Percentiles rank a stretch among this genome's conserved stretches.
Evolutionary conservation across 2,797 vertebrate genomes (phyloP).

Genomic region (Helostoma temminkii): DNA sequence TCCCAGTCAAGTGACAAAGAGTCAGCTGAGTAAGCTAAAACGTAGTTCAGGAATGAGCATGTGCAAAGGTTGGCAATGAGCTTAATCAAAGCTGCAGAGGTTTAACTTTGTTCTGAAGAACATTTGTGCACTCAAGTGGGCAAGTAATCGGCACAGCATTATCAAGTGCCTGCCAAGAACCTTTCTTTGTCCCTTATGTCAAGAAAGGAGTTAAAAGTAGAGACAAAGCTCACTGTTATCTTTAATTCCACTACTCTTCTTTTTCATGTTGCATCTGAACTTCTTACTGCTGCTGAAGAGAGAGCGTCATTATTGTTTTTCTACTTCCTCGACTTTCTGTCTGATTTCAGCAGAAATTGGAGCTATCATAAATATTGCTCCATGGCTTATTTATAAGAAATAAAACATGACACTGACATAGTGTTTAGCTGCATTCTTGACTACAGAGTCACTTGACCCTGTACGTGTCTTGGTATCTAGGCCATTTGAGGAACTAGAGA

Average conservation of each 20-base stretch:
- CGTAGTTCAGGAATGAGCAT: conserved; percentile 60
- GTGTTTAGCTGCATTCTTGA: conserved; percentile 28
- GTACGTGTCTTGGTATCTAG: conserved; percentile 51
- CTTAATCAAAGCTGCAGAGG: conserved; percentile 49
- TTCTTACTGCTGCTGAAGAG: conserved; percentile 31
- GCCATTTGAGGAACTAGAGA: conserved; percentile 24
- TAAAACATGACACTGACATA: conserved; percentile 23
- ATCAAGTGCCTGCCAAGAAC: conserved; percentile 35
- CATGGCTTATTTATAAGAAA: conserved; percentile 27
- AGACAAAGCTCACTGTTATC: conserved; percentile 12
- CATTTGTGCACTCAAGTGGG: conserved; percentile 50
- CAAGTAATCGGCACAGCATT: conserved; percentile 45
- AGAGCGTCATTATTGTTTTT: conserved; percentile 4
- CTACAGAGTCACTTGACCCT: conserved; percentile 51
- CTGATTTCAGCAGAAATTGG: not conserved
- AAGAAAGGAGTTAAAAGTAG: conserved; percentile 28
- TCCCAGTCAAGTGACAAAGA: conserved; percentile 71
- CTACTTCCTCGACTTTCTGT: not conserved
- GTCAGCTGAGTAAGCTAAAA: conserved; percentile 67
- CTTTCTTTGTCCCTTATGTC: conserved; percentile 47
- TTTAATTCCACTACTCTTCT: conserved; percentile 16
- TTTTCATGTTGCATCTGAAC: conserved; percentile 8
- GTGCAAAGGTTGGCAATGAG: conserved; percentile 37
- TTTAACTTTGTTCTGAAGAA: conserved; percentile 36
- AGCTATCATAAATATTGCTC: conserved; percentile 6